Base-by-base conservation (phyloP, 2,797 vertebrate genomes). In the Steatocranus sp. region DNA sequence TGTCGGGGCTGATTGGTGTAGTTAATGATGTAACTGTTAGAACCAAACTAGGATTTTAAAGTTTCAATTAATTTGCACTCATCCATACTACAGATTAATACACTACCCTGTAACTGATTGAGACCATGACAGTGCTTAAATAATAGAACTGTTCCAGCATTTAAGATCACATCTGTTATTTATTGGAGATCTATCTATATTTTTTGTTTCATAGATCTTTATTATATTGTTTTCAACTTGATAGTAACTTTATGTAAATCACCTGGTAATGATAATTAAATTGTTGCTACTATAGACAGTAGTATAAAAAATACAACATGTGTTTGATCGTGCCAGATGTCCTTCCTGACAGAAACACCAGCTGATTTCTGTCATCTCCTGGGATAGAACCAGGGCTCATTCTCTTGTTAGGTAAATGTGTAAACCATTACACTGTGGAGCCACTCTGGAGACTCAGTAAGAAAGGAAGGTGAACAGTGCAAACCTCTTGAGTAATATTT, bases 111-210 rank as follows among this genome's bases (percentile, higher is more conserved):
- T 66, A 23, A 41, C n/a, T 68, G 0, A 43, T 41, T 25, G 34
- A 66, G 61, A 15, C 2, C 61, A 63, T 36, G 32, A 17, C 36
- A 6, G 36, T 23, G 5, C 0, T 25, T 41, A 17, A 25, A 68
- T 41, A 68, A 1, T 25, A 27, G 6, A 18, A 43, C 25, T 46
- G 14, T 27, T 18, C 23, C 14, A 43, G 66, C 11, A 46, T 18
- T 43, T 27, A 70, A 70, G 1, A 70, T 23, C 12, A 6, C 34
- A 10, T 38, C 20, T 1, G 63, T 70, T 43, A 70, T 70, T 41
- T 43, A 38, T 66, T 41, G 9, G 12, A 15, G n/a, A 36, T 63
- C n/a, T 3, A 0, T 38, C 0, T 56, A 34, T 7, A 34, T n/a
- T 61, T 34, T 32, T 15, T 17, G 9, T 70, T 70, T 70, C 15